Base-by-base conservation (phyloP, 2,797 vertebrate genomes). In the Clarias platycephalus region DNA sequence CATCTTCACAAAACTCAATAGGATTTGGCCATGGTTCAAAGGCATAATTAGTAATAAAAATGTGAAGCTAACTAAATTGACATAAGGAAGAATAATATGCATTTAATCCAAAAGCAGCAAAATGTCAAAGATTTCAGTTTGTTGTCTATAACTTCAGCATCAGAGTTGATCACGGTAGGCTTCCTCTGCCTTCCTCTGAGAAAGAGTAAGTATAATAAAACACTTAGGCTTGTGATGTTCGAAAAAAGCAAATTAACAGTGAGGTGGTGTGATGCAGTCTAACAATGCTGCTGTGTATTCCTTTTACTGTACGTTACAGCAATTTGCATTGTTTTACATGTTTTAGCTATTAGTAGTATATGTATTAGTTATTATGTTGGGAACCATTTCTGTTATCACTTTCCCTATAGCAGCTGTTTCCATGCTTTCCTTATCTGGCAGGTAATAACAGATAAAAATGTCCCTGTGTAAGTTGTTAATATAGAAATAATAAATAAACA, bases 31-130 rank as follows among this genome's bases (percentile, higher is more conserved):
- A 53, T 28, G 53, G 57, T 66, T 83, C 57, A 18, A 64, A 72
- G 44, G 62, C 66, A 44, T 79, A 80, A 83, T 83, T 86, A 80
- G 75, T 26, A 4, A 57, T n/a, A 49, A 37, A 34, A 70, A 71
- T n/a, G 20, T 3, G 26, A 72, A 26, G 66, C 37, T 53, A 55
- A 26, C 9, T 67, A 31, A 60, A 58, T 18, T 75, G 37, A 76
- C 55, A 82, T 31, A 55, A 18, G n/a, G 34, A 76, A 58, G 31
- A 44, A 31, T 6, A 26, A 67, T 67, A 37, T 24, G 24, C 1
- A 70, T 12, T 75, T 53, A 20, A 12, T 75, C 53, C 22, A 20
- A 34, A 13, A 58, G 28, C 74, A 34, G 22, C 53, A 31, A 20
- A 57, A 55, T 20, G 44, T 55, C n/a, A 18, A 55, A 26, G 16